These are phyloP conservation scores for Mormyrops boulengeri DNA, from an alignment of 2,797 vertebrate species.

Conservation along the genomic window DNA sequence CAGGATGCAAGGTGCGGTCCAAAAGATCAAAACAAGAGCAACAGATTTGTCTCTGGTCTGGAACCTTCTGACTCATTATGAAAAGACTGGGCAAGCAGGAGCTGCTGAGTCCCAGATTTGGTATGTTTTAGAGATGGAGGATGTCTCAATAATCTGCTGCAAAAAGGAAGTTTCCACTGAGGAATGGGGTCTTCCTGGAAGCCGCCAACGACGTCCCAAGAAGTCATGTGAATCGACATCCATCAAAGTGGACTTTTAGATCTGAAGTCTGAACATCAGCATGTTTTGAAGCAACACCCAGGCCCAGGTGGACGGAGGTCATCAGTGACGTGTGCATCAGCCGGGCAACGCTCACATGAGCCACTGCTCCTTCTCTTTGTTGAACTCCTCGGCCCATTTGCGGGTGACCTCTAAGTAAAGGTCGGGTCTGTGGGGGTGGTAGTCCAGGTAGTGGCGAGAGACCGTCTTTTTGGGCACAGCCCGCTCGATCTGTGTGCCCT, in stretches of 20 bases:
- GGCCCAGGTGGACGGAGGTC: background rate
- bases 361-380: slow-evolving; percentile 81
- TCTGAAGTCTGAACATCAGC: background rate
- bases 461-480: slow-evolving; percentile 73
- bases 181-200: background rate
- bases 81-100: background rate
- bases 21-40: background rate
- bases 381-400: slow-evolving; percentile 77
- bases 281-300: background rate
- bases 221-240: background rate
- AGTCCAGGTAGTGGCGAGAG: slow-evolving; percentile 73
- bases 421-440: slow-evolving; percentile 68
- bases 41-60: background rate
- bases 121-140: background rate
- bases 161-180: background rate
- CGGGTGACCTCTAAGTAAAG: slow-evolving; percentile 75
- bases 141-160: background rate
- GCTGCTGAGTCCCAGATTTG: background rate
- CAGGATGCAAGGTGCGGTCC: background rate
- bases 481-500: slow-evolving; percentile 81
- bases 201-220: background rate
- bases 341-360: slow-evolving; percentile 53
- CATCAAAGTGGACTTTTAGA: background rate
- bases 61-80: background rate
- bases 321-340: background rate